These are phyloP conservation scores for Rhodinocichla rosea DNA, from an alignment of 2,113 vertebrate genomes.

Conservation along the genomic window DNA sequence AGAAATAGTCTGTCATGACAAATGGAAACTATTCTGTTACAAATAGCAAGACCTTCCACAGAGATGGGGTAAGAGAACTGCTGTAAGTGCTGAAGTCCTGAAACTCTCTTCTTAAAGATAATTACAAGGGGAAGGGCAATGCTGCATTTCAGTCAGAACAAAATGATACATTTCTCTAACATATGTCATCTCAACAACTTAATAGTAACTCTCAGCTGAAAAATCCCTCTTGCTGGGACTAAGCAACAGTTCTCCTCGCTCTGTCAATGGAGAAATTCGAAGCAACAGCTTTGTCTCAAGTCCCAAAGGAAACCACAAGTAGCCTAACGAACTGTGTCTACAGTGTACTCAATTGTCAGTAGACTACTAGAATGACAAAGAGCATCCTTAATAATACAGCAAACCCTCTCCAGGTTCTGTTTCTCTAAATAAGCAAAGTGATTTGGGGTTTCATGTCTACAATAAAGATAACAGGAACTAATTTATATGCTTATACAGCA, in stretches of 20 bases:
- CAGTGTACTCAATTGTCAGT: neutral
- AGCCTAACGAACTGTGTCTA: neutral
- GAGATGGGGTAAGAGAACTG: neutral
- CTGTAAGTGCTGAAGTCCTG: neutral
- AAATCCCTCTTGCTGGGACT: neutral
- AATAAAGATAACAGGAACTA: neutral
- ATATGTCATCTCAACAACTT: neutral
- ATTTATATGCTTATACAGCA: neutral
- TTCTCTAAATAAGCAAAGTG: neutral
- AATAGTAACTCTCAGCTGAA: neutral
- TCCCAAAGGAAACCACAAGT: neutral
- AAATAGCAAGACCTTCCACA: neutral
- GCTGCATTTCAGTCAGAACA: neutral
- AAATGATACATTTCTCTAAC: neutral
- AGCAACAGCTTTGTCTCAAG: neutral
- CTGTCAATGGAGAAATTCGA: neutral
- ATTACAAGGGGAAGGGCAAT: neutral
- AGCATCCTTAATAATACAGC: neutral
- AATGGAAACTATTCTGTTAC: slow-evolving; percentile 44
- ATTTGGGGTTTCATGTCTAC: neutral
- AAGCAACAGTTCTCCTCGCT: neutral
- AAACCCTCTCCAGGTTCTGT: neutral
- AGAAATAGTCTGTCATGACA: slow-evolving; percentile 32
- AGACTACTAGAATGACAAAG: neutral
- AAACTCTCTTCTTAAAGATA: neutral